Evolutionary conservation across 1,140 invertebrate species (phyloP), one percentile per base, ranked within the genome.

Genomic region (Tribolium castaneum): DNA sequence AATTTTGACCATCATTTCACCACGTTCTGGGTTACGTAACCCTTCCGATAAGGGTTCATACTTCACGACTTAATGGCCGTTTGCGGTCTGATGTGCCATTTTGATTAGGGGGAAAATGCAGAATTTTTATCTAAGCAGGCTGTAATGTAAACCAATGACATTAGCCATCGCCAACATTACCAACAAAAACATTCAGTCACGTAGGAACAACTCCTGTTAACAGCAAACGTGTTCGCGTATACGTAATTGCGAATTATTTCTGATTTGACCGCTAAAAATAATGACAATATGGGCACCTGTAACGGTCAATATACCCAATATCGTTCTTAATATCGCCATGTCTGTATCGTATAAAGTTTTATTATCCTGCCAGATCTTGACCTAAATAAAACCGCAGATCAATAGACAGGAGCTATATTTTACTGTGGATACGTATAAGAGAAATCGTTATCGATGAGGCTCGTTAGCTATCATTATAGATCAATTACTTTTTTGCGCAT

Each of bases 221-320:
- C 78, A 79, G 71, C 62, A 76, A 66, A 79, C 78, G 78, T 79
- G 78, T 79, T 49, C 74, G 66, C 73, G 78, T 70, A 79, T 79
- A 76, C 73, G 62, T 79, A 79, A 79, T 79, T 79, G 78, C 62
- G 73, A 75, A 79, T 79, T 79, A 79, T 79, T 73, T 72, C 70
- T 75, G 39, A 79, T 56, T 79, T 52, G 49, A 70, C 49, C 77
- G 77, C 77, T 75, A 70, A 78, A 75, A 70, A 75, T 70, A 73
- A 78, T 75, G 66, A 77, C 76, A 77, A 77, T 77, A 77, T 72
- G 45, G 51, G 49, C 51, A 56, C 39, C 34, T 14, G 52, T 62
- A 77, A 77, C 76, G 76, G 70, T 77, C 50, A 73, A 25, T 73
- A 73, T 54, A 52, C 71, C 50, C 30, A 73, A 54, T 34, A 52